phyloP scores from a whole-genome alignment of 2,113 vertebrate genomes.

The Calonectris borealis region DNA sequence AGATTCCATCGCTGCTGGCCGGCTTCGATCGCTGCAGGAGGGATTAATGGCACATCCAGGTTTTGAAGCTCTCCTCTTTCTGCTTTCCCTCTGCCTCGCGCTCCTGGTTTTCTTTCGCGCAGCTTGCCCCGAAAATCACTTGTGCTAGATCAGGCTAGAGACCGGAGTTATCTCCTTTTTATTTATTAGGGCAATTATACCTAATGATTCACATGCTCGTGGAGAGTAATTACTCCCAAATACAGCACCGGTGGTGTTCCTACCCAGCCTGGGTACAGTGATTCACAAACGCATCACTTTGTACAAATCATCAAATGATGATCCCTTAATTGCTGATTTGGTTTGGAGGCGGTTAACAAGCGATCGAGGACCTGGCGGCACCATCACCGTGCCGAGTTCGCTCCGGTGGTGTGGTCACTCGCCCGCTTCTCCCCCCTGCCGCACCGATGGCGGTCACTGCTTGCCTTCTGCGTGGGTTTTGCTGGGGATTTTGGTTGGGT shows the following conservation, averaged over 20 bases:
- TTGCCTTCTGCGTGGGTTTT: fast-evolving
- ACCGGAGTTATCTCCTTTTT: slow-evolving; percentile 40
- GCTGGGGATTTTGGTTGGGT: background rate
- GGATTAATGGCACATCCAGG: background rate
- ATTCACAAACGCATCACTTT: background rate
- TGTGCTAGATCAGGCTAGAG: slow-evolving; percentile 2
- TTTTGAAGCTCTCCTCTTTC: background rate
- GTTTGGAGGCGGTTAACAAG: background rate
- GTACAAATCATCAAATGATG: background rate
- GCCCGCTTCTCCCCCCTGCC: fast-evolving
- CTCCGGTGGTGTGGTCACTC: fast-evolving
- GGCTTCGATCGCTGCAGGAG: background rate
- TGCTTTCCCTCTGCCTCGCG: background rate
- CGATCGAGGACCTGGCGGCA: fast-evolving
- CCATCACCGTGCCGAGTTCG: fast-evolving
- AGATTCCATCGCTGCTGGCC: fast-evolving
- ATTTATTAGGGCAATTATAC: slow-evolving; percentile 64
- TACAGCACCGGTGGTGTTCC: background rate
- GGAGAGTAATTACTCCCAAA: slow-evolving; percentile 54
- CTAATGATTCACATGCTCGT: slow-evolving; percentile 60
- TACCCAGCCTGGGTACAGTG: background rate
- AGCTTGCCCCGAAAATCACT: background rate
- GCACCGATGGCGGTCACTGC: fast-evolving
- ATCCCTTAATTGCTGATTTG: background rate
- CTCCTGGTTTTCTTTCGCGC: background rate